Evolutionary conservation across 2,888 invertebrate species (phyloP).

Genomic region (Atethmia centrago): DNA sequence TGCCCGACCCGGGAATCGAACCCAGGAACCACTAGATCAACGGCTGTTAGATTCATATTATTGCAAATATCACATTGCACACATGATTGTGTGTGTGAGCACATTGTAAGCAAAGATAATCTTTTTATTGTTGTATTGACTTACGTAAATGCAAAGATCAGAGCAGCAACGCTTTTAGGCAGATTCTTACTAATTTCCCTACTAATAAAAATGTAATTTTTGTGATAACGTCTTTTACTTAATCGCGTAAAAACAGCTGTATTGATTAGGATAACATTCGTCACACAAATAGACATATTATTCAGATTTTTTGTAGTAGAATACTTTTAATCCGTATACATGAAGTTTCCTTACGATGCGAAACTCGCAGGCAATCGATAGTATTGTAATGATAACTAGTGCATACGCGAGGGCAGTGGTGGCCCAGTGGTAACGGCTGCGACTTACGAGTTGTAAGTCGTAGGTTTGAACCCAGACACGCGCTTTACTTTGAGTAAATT

Average conservation of each 20-base stretch:
- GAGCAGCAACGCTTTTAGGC: neutral
- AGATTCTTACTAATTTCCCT: neutral
- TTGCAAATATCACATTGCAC: too few relatives aligned
- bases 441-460: too few relatives aligned
- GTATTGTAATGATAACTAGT: neutral
- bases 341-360: neutral
- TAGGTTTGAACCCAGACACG: too few relatives aligned
- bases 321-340: too few relatives aligned
- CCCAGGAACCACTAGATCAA: too few relatives aligned
- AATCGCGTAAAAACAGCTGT: neutral
- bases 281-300: too few relatives aligned
- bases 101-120: neutral
- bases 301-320: too few relatives aligned
- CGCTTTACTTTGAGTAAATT: too few relatives aligned
- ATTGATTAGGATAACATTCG: neutral
- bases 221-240: neutral
- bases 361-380: neutral
- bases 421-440: too few relatives aligned
- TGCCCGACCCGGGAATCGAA: too few relatives aligned
- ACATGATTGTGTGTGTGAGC: neutral
- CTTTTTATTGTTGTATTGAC: neutral
- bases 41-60: too few relatives aligned
- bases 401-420: too few relatives aligned
- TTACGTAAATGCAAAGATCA: neutral
- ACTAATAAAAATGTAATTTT: neutral